Percentiles rank a stretch among this genome's conserved stretches.
Conservation (phyloP, 2,113 vertebrate species). For the Paratilapia polleni region DNA sequence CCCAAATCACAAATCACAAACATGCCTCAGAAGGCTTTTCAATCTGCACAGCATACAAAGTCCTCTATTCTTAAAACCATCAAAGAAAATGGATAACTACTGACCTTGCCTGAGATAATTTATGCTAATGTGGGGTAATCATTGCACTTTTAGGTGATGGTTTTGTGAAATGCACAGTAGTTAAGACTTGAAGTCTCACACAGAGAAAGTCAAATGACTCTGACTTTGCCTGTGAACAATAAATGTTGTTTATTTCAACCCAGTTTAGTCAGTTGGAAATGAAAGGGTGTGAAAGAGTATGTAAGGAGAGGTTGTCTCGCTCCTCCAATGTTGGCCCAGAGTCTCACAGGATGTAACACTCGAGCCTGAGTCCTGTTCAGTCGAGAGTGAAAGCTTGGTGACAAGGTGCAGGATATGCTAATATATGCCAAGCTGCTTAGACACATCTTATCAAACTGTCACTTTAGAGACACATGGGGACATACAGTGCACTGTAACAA, state of each 20-base stretch:
- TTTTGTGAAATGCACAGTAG: slow-evolving; percentile 35
- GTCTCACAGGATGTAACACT: slow-evolving; percentile 37
- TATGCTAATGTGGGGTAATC: slow-evolving; percentile 57
- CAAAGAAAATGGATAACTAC: slow-evolving; percentile 36
- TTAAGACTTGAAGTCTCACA: slow-evolving; percentile 23
- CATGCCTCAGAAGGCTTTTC: slow-evolving; percentile 6
- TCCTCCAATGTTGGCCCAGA: neutral
- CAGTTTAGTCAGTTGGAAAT: slow-evolving; percentile 32
- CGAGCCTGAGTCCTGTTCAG: slow-evolving; percentile 28
- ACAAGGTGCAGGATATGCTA: slow-evolving; percentile 63
- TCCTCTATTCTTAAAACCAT: slow-evolving; percentile 3
- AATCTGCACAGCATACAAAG: neutral
- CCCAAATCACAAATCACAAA: neutral
- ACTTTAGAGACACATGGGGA: slow-evolving; percentile 30
- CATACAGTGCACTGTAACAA: neutral
- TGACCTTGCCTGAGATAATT: slow-evolving; percentile 56
- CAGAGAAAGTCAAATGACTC: slow-evolving; percentile 11
- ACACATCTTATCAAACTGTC: slow-evolving; percentile 64
- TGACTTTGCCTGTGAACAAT: slow-evolving; percentile 39
- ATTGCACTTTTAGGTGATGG: slow-evolving; percentile 44
- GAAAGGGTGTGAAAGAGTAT: neutral
- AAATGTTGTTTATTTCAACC: slow-evolving; percentile 40
- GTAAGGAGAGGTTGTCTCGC: neutral
- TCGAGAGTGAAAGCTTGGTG: slow-evolving; percentile 48
- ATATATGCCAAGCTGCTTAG: slow-evolving; percentile 60